A percentile compares a stretch with the other conserved stretches of the same genome.
phyloP scores from a whole-genome alignment of 2,113 vertebrate species.

The Nerophis lumbriciformis region DNA sequence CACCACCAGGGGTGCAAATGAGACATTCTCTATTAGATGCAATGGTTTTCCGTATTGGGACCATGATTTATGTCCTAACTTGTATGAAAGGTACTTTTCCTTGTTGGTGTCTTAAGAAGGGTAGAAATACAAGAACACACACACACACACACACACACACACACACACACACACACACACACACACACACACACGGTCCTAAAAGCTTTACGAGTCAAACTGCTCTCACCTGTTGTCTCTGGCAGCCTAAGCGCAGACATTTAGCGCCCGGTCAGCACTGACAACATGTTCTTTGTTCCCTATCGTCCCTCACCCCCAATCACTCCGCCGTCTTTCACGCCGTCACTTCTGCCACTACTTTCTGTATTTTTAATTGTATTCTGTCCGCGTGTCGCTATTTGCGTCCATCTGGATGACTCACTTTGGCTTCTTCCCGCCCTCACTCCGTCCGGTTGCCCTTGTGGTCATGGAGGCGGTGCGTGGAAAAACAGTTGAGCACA shows the following conservation, averaged over 20 bases:
- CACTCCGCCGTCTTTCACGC: slow-evolving; percentile 51
- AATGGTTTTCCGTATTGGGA: no score
- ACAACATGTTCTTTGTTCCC: slow-evolving; percentile 69
- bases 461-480: slow-evolving; percentile 44
- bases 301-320: slow-evolving; percentile 42
- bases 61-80: no score
- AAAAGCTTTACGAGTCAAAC: slow-evolving; percentile 67
- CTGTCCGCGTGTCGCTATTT: slow-evolving; percentile 43
- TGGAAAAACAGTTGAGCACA: slow-evolving; percentile 68
- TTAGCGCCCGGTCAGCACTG: slow-evolving; percentile 59
- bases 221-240: slow-evolving; percentile 78
- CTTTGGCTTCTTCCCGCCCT: slow-evolving; percentile 43
- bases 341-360: slow-evolving; percentile 47
- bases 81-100: no score
- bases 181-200: slow-evolving; percentile 32
- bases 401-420: slow-evolving; percentile 33
- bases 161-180: slow-evolving; percentile 24
- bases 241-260: slow-evolving; percentile 68
- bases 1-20: no score
- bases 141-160: slow-evolving; percentile 19
- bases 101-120: no score
- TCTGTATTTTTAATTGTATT: slow-evolving; percentile 25
- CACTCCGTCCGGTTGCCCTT: slow-evolving; percentile 46
- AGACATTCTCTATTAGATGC: no score
- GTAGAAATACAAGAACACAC: no score